Base-by-base conservation (phyloP, 2,113 vertebrate genomes). In the Baryphthengus martii region DNA sequence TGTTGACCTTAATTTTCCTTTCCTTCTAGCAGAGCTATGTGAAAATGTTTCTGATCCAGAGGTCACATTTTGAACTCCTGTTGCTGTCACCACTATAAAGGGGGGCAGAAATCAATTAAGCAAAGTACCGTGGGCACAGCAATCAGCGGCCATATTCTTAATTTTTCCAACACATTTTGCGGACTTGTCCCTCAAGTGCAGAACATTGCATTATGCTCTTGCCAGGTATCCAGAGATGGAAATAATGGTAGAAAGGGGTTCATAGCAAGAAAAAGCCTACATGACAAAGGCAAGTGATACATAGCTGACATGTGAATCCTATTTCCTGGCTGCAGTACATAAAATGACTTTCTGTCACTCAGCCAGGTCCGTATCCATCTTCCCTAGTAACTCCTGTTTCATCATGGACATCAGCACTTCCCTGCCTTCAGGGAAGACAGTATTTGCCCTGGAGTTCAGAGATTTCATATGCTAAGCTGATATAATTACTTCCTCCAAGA, bases 1-100 rank as follows among this genome's bases (percentile, higher is more conserved):
- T 65, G 59, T n/a, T 93, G 76, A 78, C 80, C 76, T 92, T 90
- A 40, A 71, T 84, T 87, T 93, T 70, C 94, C 58, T 90, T 93
- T 90, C 63, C 71, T 93, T 82, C 71, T 39, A 67, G 62, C 33
- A 85, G 37, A 82, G 39, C 39, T 88, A 17, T 88, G 77, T 74
- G 73, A 67, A 90, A 89, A 89, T 25, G 17, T 74, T 89, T 88
- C 73, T 72, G 37, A 67, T 72, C 56, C 5, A 11, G 76, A 71
- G 44, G 61, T 31, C 56, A 24, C 6, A 35, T 91, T 95, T 66
- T 95, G 89, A 96, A 89, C 81, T 95, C 59, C 33, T 8, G 17
- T 39, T 95, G 62, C 78, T 96, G 90, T 95, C 23, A 13, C 91
- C 88, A 65, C 79, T 47, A 2, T n/a, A 55, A 55, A 93, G 33